Evolutionary conservation across 2,113 vertebrate genomes (phyloP), one percentile per base, ranked within the genome.

Genomic region (Parus major): DNA sequence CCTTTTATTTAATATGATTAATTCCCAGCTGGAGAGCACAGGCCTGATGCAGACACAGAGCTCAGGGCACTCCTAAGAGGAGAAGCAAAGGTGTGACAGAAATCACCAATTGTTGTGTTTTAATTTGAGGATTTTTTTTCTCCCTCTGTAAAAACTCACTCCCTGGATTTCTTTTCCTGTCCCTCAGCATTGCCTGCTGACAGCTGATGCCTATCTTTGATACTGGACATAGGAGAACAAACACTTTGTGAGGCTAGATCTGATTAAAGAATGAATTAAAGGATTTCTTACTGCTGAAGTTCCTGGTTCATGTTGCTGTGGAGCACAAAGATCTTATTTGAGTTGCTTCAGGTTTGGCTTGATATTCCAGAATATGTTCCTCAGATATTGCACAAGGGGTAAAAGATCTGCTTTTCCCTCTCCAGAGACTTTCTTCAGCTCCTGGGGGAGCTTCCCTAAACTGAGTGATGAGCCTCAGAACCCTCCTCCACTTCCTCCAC

Each of bases 401-500:
- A 63, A 97, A 61, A 55, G 27, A 70, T 39, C 50, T 95, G 91
- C 78, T 81, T 61, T 93, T 85, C 57, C 57, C 36, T 82, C 47
- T 73, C 8, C 96, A 99, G 99, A 98, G 96, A 98, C 97, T 69
- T 98, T 99, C 93, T 99, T 99, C 57, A 98, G 98, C 91, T 99
- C 99, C 0, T 99, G 99, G 93, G 98, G 98, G 27, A 99, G 98
- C 98, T 98, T 99, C 93, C 98, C 99, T 96, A 99, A 98, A 93
- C 97, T 98, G 66, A 98, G 97, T 44, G 99, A 99, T 93, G 99
- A 99, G 86, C 97, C 93, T 64, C 97, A 98, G 69, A 98, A 98
- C 95, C 99, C 99, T 57, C 99, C 99, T 65, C 99, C 99, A 0
- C 98, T 99, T 83, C 99, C 99, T 56, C 99, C 99, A 19, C 98